Percentiles rank a stretch among this genome's conserved stretches.
Conservation (phyloP, 2,113 vertebrate genomes). For the Eudyptes chrysolophus region DNA sequence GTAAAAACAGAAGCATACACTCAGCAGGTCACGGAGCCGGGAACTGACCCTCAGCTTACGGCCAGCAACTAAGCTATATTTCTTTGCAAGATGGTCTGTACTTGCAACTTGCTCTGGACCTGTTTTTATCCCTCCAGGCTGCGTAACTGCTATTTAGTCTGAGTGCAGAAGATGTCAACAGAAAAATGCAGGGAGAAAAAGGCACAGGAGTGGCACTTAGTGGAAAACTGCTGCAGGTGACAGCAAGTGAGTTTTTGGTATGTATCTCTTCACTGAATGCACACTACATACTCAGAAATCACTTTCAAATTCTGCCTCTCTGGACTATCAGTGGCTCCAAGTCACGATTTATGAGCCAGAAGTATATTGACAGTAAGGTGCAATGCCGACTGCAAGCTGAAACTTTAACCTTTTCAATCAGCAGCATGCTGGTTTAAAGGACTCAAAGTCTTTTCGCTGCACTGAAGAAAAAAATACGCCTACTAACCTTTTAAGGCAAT, state of each 20-base stretch:
- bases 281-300: background rate
- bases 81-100: background rate
- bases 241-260: background rate
- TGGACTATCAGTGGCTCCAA: background rate
- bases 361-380: background rate
- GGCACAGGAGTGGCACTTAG: background rate
- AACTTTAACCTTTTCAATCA: background rate
- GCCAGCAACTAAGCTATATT: background rate
- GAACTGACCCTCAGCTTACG: background rate
- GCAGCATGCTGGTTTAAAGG: background rate
- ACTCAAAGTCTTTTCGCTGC: background rate
- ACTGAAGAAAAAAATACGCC: background rate
- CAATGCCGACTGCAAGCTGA: background rate
- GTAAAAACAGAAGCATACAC: background rate
- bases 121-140: background rate
- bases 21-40: background rate
- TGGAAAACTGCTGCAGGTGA: background rate
- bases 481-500: background rate
- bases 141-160: background rate
- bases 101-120: background rate
- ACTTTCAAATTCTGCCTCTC: background rate
- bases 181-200: background rate
- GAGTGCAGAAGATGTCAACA: background rate
- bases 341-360: background rate
- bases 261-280: background rate